Evolutionary conservation across 2,797 vertebrate genomes (phyloP).

Genomic region (Muscicapa striata): DNA sequence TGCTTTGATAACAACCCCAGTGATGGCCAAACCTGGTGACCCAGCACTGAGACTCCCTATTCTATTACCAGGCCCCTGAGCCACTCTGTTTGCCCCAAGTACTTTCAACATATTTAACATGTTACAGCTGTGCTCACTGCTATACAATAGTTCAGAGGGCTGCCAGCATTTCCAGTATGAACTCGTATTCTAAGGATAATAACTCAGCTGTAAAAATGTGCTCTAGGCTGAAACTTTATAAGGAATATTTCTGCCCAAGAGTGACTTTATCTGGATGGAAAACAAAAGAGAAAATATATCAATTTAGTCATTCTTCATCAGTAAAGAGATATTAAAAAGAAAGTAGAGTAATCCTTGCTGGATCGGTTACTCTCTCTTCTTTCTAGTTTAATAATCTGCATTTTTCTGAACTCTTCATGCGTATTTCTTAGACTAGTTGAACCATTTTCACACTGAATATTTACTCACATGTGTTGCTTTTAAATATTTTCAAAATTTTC

Average conservation of each 20-base stretch:
- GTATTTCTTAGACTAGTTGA: not conserved
- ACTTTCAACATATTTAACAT: conserved; percentile 26
- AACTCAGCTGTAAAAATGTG: conserved; percentile 49
- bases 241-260: conserved; percentile 38
- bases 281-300: not conserved
- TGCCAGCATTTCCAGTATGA: conserved; percentile 47
- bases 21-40: not conserved
- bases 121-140: conserved; percentile 3
- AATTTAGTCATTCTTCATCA: conserved; percentile 22
- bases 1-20: not conserved
- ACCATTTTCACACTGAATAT: not conserved
- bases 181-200: conserved; percentile 56
- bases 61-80: not conserved
- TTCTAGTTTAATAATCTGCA: not conserved
- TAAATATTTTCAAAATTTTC: not conserved
- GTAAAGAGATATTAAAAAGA: not conserved
- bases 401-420: not conserved
- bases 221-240: conserved; percentile 22
- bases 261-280: not conserved
- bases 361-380: not conserved
- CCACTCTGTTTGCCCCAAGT: not conserved
- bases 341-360: not conserved
- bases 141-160: conserved; percentile 9
- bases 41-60: not conserved
- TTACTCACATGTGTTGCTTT: not conserved